phyloP scores from a whole-genome alignment of 2,888 invertebrate genomes.

The Acrobasis repandana region DNA sequence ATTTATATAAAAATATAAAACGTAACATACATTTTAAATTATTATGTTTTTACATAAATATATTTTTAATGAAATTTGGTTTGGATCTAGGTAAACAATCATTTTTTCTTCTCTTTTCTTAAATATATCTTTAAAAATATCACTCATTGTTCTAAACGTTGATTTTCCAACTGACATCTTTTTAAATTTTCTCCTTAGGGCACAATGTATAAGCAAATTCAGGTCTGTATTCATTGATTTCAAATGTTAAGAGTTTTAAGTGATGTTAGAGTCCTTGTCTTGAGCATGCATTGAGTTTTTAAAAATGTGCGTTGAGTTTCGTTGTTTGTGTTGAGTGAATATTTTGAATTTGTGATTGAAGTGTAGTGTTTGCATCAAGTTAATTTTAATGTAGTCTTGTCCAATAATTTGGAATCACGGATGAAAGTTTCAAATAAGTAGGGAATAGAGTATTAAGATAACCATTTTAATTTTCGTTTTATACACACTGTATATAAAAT shows the following conservation, averaged over 20 bases:
- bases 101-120: not conserved
- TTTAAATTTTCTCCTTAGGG: slow-evolving; percentile 74
- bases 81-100: no score
- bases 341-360: slow-evolving; percentile 32
- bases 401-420: not conserved
- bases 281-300: slow-evolving; percentile 55
- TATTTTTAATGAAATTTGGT: no score
- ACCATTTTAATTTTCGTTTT: no score
- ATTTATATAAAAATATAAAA: no score
- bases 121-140: not conserved
- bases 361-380: slow-evolving; percentile 14
- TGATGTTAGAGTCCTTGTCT: slow-evolving; percentile 62
- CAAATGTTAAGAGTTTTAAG: slow-evolving; percentile 55
- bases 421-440: not conserved
- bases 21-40: no score
- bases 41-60: no score
- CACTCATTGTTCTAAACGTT: slow-evolving; percentile 18
- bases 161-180: slow-evolving; percentile 49
- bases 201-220: slow-evolving; percentile 81
- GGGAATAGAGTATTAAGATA: not conserved
- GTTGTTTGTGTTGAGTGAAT: slow-evolving; percentile 23
- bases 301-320: slow-evolving; percentile 32
- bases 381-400: slow-evolving; percentile 2
- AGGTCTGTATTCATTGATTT: slow-evolving; percentile 74
- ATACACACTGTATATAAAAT: no score